Percentiles rank a stretch among this genome's conserved stretches.
Conservation (phyloP, 2,797 vertebrate genomes). For the Acestrorhynchus altus region DNA sequence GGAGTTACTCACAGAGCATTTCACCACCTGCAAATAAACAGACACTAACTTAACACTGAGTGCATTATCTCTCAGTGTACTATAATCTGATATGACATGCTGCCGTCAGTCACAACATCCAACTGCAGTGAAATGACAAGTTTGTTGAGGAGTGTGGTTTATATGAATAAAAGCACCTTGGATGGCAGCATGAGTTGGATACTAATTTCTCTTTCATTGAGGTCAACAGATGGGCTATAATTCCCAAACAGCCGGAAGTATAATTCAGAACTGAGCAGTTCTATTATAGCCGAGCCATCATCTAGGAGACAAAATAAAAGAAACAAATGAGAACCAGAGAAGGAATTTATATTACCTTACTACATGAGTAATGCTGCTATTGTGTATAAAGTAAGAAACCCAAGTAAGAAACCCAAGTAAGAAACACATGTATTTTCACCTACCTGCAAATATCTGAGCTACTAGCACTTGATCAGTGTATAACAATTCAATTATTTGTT, state of each 20-base stretch:
- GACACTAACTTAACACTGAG: neutral
- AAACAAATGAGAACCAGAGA: neutral
- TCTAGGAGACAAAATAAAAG: neutral
- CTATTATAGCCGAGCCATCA: conserved; percentile 32
- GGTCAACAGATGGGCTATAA: neutral
- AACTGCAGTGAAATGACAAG: neutral
- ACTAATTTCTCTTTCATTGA: neutral
- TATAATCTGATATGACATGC: neutral
- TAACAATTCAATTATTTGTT: too few species aligned
- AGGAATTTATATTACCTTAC: neutral
- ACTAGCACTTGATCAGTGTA: too few species aligned
- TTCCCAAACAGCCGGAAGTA: conserved; percentile 35
- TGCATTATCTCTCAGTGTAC: neutral
- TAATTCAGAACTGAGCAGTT: conserved; percentile 19
- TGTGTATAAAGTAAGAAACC: too few species aligned
- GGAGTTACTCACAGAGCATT: conserved; percentile 73
- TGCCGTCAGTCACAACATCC: neutral
- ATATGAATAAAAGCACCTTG: conserved; percentile 21
- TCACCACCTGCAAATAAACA: conserved; percentile 62
- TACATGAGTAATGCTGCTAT: neutral
- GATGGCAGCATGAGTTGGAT: conserved; percentile 16
- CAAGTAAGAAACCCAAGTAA: too few species aligned
- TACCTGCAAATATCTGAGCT: too few species aligned
- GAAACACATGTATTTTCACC: too few species aligned
- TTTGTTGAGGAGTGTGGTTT: neutral